Conservation (phyloP, 2,797 vertebrate species). For the Sitta carolinensis region DNA sequence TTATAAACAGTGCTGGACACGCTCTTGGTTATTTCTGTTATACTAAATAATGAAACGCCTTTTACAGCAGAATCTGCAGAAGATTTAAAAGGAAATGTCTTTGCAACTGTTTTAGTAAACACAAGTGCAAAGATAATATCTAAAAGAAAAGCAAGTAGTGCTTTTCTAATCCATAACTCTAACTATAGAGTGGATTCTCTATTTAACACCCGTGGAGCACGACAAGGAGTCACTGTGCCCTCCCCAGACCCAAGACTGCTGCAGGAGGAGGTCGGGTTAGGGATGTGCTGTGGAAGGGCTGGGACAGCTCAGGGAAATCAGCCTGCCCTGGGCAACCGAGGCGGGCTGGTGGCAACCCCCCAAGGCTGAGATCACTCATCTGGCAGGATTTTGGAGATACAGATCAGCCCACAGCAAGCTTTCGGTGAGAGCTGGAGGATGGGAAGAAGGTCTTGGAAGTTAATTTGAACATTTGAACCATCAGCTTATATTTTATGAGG, state of each 20-base stretch:
- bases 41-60: background rate
- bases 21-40: background rate
- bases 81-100: background rate
- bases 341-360: background rate
- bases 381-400: background rate
- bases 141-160: background rate
- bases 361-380: background rate
- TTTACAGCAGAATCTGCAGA: background rate
- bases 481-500: background rate
- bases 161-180: no score
- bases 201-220: background rate
- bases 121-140: background rate
- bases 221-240: background rate
- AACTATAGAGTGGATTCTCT: background rate
- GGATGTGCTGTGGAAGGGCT: background rate
- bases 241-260: background rate
- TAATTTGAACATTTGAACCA: background rate
- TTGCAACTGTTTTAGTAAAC: background rate
- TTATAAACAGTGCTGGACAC: background rate
- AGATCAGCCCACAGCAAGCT: background rate
- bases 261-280: background rate
- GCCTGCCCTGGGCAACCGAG: background rate
- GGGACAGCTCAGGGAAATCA: background rate
- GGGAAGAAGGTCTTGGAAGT: background rate
- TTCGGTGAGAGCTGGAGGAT: background rate